A percentile compares a stretch with the other conserved stretches of the same genome.
phyloP scores from a whole-genome alignment of 2,113 vertebrate genomes.

The Dasypus novemcinctus region DNA sequence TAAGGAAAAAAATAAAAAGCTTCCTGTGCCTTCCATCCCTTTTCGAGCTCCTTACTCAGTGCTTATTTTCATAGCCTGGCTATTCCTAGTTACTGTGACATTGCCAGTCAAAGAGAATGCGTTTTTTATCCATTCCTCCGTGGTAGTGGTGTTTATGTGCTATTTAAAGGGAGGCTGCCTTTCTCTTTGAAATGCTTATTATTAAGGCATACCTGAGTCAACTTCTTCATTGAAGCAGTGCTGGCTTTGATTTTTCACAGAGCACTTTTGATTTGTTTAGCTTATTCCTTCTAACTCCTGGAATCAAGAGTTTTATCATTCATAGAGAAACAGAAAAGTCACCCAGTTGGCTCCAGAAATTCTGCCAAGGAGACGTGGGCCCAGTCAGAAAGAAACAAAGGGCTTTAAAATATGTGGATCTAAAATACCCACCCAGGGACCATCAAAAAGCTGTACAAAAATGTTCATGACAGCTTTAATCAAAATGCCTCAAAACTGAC shows the following conservation, averaged over 20 bases:
- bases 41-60: constrained; percentile 4
- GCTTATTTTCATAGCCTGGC: constrained; percentile 21
- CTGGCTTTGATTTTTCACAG: constrained; percentile 54
- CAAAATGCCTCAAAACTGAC: neutral
- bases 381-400: neutral
- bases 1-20: neutral
- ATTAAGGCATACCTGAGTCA: neutral
- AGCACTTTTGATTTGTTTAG: constrained; percentile 21
- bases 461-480: neutral
- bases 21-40: constrained; percentile 1
- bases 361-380: neutral
- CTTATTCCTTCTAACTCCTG: neutral
- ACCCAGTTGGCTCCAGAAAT: neutral
- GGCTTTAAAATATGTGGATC: neutral
- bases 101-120: neutral
- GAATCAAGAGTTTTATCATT: neutral
- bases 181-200: constrained; percentile 60
- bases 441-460: neutral
- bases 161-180: constrained; percentile 19
- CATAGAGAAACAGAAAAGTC: constrained; percentile 4
- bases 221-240: neutral
- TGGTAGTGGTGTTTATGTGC: neutral
- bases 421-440: neutral
- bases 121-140: neutral
- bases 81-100: neutral